A percentile compares a stretch with the other conserved stretches of the same genome.
phyloP scores from a whole-genome alignment of 2,888 invertebrate species.

The Perizoma flavofasciatum region DNA sequence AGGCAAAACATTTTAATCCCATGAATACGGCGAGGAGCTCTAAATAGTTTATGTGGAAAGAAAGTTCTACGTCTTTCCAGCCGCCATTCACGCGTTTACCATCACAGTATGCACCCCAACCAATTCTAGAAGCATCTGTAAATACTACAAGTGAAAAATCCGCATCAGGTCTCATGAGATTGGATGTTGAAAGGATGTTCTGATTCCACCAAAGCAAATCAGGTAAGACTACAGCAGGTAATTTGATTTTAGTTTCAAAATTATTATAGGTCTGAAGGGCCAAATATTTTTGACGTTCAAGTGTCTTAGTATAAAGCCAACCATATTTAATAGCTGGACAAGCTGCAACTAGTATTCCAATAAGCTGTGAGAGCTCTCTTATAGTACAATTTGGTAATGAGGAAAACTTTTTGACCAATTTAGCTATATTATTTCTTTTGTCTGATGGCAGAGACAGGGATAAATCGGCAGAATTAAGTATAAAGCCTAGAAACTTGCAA shows the following conservation, averaged over 20 bases:
- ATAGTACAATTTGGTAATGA: slow-evolving; percentile 15
- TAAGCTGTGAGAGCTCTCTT: slow-evolving; percentile 31
- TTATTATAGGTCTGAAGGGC: slow-evolving; percentile 1
- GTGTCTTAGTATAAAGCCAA: slow-evolving; percentile 32
- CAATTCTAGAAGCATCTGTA: slow-evolving; percentile 1
- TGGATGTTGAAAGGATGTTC: neutral
- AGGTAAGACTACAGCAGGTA: neutral
- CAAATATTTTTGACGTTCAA: slow-evolving; percentile 33
- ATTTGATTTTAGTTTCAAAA: neutral
- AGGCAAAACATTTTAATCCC: slow-evolving; percentile 2
- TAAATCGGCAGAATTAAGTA: slow-evolving; percentile 2
- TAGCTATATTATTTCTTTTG: slow-evolving; percentile 23
- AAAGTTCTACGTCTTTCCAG: neutral
- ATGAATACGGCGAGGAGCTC: slow-evolving; percentile 13
- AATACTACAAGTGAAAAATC: neutral
- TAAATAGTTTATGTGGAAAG: slow-evolving; percentile 15
- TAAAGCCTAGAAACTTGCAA: slow-evolving; percentile 2
- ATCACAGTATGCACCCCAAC: slow-evolving; percentile 3
- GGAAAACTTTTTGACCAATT: slow-evolving; percentile 19
- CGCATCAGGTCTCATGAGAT: neutral
- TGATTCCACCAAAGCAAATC: neutral
- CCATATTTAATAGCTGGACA: slow-evolving; percentile 34
- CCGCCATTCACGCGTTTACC: slow-evolving; percentile 2
- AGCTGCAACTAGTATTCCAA: slow-evolving; percentile 28
- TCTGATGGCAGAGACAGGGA: slow-evolving; percentile 18